phyloP scores from a whole-genome alignment of 53 echinoderm and acorn worm genomes.

The Glandiceps talaboti region DNA sequence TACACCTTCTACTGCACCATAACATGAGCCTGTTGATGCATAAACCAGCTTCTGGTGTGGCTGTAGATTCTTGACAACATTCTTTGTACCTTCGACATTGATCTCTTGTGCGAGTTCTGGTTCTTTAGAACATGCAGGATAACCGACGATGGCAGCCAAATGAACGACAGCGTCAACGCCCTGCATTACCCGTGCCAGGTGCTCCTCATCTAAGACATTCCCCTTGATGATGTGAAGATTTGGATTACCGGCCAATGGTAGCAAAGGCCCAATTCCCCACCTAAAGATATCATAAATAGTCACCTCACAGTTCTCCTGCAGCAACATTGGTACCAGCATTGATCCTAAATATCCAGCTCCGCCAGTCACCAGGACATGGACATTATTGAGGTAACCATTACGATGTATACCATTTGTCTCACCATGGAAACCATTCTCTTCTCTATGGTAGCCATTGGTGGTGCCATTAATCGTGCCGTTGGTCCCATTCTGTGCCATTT shows the following conservation, averaged over 20 bases:
- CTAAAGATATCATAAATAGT: constrained; percentile 52
- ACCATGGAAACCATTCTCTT: not conserved
- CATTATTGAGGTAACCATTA: constrained; percentile 3
- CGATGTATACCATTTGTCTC: not conserved
- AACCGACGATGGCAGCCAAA: constrained; percentile 75
- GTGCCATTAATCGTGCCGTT: not conserved
- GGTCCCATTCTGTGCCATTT: not conserved
- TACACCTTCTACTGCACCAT: constrained; percentile 56
- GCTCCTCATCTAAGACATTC: constrained; percentile 31
- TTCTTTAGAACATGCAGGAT: constrained; percentile 71
- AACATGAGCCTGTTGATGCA: constrained; percentile 68
- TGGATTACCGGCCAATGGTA: constrained; percentile 30
- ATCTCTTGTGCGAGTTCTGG: constrained; percentile 42
- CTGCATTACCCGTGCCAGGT: constrained; percentile 31
- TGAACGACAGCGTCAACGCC: constrained; percentile 54
- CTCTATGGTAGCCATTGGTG: not conserved
- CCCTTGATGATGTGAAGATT: constrained; percentile 40
- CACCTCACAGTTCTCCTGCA: constrained; percentile 36
- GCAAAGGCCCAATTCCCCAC: constrained; percentile 50
- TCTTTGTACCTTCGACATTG: constrained; percentile 57
- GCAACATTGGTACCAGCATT: constrained; percentile 50
- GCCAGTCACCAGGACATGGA: constrained; percentile 56
- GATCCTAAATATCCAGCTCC: constrained; percentile 75
- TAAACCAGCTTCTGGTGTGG: constrained; percentile 46
- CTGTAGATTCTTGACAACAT: constrained; percentile 28